A percentile compares a stretch with the other conserved stretches of the same genome.
Evolutionary conservation across 2,113 vertebrate genomes (phyloP).

Genomic region (Gila orcuttii): DNA sequence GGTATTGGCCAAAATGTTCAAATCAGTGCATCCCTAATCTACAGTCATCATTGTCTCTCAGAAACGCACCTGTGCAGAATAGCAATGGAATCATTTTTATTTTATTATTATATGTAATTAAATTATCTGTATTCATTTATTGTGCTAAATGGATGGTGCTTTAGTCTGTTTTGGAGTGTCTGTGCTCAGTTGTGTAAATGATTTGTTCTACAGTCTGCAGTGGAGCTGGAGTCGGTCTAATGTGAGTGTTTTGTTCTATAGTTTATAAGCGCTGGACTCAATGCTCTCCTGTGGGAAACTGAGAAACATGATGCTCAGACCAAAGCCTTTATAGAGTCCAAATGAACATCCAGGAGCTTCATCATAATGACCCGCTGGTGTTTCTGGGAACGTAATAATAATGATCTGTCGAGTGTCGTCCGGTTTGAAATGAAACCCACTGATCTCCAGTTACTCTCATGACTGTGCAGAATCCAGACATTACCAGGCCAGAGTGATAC

Average conservation of each 20-base stretch:
- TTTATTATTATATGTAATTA: not conserved
- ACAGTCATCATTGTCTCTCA: not conserved
- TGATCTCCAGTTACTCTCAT: not conserved
- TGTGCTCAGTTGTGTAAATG: not conserved
- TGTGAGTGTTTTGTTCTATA: not conserved
- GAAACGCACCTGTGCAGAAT: not conserved
- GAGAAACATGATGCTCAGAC: not conserved
- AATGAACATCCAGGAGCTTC: not conserved
- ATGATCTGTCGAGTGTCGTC: not conserved
- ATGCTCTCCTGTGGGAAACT: not conserved
- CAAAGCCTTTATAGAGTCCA: not conserved
- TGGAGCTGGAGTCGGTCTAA: not conserved
- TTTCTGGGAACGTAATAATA: not conserved
- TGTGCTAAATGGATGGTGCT: not conserved
- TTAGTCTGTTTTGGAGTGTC: not conserved
- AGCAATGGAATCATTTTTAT: not conserved
- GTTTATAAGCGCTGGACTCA: not conserved
- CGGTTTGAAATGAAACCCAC: not conserved
- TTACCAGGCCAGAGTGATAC: not conserved
- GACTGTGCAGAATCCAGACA: constrained; percentile 4
- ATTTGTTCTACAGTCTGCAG: not conserved
- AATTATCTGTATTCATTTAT: not conserved
- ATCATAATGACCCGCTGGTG: not conserved
- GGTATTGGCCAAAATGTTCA: too few species aligned
- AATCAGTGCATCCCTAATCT: too few species aligned